Percentiles rank a stretch among this genome's conserved stretches.
These are phyloP conservation scores for Greenwoodochromis staneri DNA, from an alignment of 2,113 vertebrate genomes.

Conservation along the genomic window DNA sequence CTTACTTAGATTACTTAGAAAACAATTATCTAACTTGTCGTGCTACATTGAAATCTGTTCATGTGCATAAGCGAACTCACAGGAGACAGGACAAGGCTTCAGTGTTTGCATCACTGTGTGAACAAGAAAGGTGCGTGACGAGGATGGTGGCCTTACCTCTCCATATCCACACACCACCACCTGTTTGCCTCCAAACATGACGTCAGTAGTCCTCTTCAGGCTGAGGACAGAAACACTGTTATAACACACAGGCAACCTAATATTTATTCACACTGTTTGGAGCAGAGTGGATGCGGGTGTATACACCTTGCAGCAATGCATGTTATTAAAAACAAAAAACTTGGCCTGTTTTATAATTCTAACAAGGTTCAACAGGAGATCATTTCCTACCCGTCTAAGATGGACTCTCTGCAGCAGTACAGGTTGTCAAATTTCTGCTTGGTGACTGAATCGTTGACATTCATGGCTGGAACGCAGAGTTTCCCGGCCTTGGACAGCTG, in stretches of 20 bases:
- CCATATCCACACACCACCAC: slow-evolving; percentile 98
- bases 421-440: slow-evolving; percentile 99
- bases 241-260: neutral
- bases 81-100: neutral
- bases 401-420: slow-evolving; percentile 96
- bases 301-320: neutral
- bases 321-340: neutral
- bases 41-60: neutral
- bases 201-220: slow-evolving; percentile 94
- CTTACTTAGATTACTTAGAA: rapidly evolving
- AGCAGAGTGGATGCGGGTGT: neutral
- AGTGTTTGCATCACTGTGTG: neutral
- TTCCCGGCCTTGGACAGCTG: slow-evolving; percentile 95
- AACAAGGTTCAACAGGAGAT: neutral
- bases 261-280: neutral
- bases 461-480: slow-evolving; percentile 95
- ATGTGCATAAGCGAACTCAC: neutral
- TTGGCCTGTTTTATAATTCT: neutral
- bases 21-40: neutral
- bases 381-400: slow-evolving; percentile 82
- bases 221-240: slow-evolving; percentile 52
- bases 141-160: slow-evolving; percentile 74
- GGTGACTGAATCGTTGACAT: slow-evolving; percentile 96
- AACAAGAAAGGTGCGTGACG: neutral
- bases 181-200: slow-evolving; percentile 99